Evolutionary conservation across 2,888 invertebrate genomes (phyloP).

Genomic region (Agrotis clavis): DNA sequence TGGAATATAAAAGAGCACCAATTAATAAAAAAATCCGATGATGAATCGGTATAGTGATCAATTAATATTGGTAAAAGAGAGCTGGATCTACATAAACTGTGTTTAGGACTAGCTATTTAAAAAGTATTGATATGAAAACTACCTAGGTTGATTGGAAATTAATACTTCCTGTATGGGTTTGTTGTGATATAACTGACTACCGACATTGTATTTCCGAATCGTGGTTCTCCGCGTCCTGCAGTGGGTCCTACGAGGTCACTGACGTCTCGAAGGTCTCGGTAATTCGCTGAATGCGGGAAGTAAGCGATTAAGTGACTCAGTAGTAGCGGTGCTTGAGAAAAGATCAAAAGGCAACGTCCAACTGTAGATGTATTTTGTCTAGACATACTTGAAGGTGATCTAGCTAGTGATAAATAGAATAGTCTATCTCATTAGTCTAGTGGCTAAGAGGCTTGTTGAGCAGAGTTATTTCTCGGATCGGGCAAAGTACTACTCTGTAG

Average conservation of each 20-base stretch:
- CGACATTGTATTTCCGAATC: background rate
- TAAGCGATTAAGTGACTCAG: no score
- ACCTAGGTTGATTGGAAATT: background rate
- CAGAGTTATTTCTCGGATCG: no score
- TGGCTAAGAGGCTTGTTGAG: no score
- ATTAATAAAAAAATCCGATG: background rate
- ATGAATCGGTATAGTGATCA: background rate
- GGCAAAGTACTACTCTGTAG: no score
- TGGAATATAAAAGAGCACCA: slow-evolving; percentile 45
- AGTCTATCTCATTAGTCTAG: no score
- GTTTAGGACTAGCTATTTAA: background rate
- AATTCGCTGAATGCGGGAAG: background rate
- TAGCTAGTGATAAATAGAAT: background rate
- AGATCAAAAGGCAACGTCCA: background rate
- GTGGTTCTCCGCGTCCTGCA: background rate
- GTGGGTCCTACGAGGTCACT: background rate
- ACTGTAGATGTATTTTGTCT: background rate
- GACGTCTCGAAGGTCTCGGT: background rate
- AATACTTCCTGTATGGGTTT: background rate
- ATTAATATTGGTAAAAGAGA: background rate
- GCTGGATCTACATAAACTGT: background rate
- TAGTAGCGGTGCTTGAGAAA: background rate
- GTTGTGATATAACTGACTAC: background rate
- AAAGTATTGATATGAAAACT: background rate
- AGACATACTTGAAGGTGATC: background rate